Evolutionary conservation across 2,797 vertebrate genomes (phyloP), one percentile per base, ranked within the genome.

Genomic region (Sebastes kiyomatsui): DNA sequence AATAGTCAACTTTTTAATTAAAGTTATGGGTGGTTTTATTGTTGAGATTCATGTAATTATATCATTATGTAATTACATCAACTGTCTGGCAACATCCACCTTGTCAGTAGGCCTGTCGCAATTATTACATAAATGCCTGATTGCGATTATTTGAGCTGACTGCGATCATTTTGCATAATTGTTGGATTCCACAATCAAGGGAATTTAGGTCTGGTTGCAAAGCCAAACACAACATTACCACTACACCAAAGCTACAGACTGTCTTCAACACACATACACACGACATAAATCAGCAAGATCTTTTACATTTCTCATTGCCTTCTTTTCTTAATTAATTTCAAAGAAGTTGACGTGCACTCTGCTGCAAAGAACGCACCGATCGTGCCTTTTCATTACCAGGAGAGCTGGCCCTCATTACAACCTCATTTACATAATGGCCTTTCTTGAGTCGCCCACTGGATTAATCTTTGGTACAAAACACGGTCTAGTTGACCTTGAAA

Each of bases 351-450:
- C 38, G 7, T 49, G 54, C 35, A 55, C 55, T 77, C 10, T 55
- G 69, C 27, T 7, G 23, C 33, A 6, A 55, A 55, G 20, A 72
- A 61, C 1, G 3, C 25, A 67, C 67, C 64, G 14, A 79, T 79
- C 27, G 27, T 28, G 27, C 42, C 13, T 58, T 75, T 52, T 67
- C 75, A 81, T 77, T 75, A 72, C 35, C 12, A 22, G 25, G 42
- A 75, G 77, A 74, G 58, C 14, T 58, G 38, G 72, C 73, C 59
- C 58, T 52, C 52, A 66, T 78, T 55, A 65, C 70, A 7, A 9
- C 67, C 59, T 76, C 1, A 64, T 87, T 80, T 81, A 72, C 72
- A 84, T 73, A 75, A 76, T 46, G 75, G 30, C 52, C 66, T 67
- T 81, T 66, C 54, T 60, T 65, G 42, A 66, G 67, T 25, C 35